Conservation (phyloP, 1,140 invertebrate species). For the Cydia pomonella region DNA sequence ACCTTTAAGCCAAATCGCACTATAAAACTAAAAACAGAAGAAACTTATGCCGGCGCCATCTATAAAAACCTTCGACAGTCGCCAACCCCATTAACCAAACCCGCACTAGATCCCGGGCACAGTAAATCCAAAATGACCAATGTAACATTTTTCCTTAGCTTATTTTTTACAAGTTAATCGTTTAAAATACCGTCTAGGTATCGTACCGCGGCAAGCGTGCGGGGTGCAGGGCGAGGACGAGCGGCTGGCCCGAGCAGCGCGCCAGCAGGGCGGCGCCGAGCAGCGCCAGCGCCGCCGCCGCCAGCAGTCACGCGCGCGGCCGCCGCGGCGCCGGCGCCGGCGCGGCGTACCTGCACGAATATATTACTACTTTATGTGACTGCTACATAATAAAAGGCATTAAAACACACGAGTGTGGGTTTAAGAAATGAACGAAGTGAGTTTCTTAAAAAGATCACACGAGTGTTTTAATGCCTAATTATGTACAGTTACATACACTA, state of each 20-base stretch:
- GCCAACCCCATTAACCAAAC: neutral
- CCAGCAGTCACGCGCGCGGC: constrained; percentile 62
- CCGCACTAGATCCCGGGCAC: no score
- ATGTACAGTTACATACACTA: no score
- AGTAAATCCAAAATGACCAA: neutral
- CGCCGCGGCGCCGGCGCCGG: constrained; percentile 40
- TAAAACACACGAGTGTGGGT: no score
- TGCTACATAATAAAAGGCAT: no score
- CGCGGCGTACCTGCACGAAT: constrained; percentile 42
- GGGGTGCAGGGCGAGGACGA: constrained; percentile 35
- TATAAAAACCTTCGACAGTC: neutral
- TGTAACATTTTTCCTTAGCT: neutral
- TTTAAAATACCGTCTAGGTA: neutral
- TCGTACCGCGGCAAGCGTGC: neutral
- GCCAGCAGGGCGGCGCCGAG: constrained; percentile 56
- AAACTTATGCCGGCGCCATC: no score
- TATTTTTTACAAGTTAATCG: neutral
- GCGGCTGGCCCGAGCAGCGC: constrained; percentile 36
- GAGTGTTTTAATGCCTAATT: no score
- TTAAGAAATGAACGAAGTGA: no score
- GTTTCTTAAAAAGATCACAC: no score
- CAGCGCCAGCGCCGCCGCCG: constrained; percentile 49
- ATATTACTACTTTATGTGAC: no score
- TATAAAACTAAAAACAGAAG: no score
- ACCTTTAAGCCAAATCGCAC: no score